These are phyloP conservation scores for Macaca nemestrina DNA, from an alignment of 2,113 vertebrate species.

Conservation along the genomic window DNA sequence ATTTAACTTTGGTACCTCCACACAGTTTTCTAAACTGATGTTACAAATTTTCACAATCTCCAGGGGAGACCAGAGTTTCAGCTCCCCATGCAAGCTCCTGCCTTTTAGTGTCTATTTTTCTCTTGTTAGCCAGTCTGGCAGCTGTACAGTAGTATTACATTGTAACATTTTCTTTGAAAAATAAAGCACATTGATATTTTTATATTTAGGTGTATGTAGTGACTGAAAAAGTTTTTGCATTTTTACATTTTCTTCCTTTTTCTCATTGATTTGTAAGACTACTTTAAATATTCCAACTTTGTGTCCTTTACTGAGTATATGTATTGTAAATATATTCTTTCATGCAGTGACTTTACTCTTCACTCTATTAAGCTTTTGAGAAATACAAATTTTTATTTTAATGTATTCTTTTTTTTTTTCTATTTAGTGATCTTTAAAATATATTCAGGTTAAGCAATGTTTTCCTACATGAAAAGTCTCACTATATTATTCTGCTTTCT, in stretches of 20 bases:
- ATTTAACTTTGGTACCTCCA: background rate
- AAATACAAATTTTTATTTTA: background rate
- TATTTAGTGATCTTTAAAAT: background rate
- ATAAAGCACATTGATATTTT: background rate
- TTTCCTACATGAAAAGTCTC: background rate
- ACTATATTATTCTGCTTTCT: background rate
- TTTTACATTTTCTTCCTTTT: background rate
- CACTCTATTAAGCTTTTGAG: background rate
- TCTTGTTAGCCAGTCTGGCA: background rate
- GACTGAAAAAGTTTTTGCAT: background rate
- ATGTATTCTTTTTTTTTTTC: background rate
- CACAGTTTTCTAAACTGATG: background rate
- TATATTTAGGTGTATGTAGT: background rate
- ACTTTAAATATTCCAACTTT: background rate
- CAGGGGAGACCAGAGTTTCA: background rate
- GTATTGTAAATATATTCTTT: background rate
- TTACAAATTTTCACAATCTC: background rate
- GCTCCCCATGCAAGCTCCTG: fast-evolving
- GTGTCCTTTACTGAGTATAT: background rate
- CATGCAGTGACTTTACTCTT: background rate
- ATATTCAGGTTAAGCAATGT: background rate
- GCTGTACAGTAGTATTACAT: background rate
- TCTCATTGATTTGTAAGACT: background rate
- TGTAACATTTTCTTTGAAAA: background rate
- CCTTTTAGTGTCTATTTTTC: background rate